phyloP scores from a whole-genome alignment of 2,797 vertebrate genomes.

The Pipistrellus nathusii region DNA sequence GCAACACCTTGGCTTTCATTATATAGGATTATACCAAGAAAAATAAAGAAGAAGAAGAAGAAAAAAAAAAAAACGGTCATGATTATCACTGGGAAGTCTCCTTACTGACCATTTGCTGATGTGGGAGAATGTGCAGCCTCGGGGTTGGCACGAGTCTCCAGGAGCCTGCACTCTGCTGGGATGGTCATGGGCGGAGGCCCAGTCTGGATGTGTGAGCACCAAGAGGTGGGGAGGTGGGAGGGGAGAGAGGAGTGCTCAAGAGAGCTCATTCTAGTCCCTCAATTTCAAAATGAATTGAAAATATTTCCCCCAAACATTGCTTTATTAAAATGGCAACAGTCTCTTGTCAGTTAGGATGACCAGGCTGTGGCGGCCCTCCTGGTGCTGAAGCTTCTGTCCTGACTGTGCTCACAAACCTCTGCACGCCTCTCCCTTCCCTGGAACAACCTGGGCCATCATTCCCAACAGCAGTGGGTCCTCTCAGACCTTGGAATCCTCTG shows the following conservation, averaged over 20 bases:
- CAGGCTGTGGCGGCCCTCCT: neutral
- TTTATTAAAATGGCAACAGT: neutral
- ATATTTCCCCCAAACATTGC: no score
- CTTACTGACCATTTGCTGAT: neutral
- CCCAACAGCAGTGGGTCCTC: rapidly evolving
- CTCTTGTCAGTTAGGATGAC: neutral
- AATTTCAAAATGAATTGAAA: neutral
- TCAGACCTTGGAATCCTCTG: neutral
- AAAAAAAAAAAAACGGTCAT: rapidly evolving
- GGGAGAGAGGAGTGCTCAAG: neutral
- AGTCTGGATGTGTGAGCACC: neutral
- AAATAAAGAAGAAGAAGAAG: neutral
- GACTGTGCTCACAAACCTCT: no score
- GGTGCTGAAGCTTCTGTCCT: rapidly evolving
- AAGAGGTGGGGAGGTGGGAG: rapidly evolving
- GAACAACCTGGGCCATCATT: neutral
- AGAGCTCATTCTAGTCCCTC: neutral
- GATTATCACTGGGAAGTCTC: neutral
- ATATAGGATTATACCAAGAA: neutral
- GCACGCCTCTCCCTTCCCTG: neutral
- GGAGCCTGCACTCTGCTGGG: neutral
- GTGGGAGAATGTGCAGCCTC: neutral
- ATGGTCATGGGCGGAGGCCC: neutral
- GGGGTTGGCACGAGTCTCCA: no score
- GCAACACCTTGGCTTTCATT: no score